phyloP scores from a whole-genome alignment of 1,140 invertebrate species.

The Drosophila quadrilineata region DNA sequence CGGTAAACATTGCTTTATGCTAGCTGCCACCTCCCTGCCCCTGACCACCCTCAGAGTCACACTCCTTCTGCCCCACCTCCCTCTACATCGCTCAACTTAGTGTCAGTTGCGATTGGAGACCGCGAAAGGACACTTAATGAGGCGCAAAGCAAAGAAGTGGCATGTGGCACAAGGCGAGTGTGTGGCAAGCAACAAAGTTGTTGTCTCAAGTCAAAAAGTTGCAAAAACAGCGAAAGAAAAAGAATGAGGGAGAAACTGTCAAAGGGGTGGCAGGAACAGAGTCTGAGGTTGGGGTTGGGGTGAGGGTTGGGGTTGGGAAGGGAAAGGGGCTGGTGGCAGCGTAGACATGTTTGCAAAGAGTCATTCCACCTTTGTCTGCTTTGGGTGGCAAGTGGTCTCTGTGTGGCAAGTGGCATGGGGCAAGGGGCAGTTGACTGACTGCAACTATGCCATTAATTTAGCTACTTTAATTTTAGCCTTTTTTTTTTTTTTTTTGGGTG shows the following conservation, averaged over 20 bases:
- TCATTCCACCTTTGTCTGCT: constrained; percentile 47
- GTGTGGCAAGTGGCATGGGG: not conserved
- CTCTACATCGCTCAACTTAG: not conserved
- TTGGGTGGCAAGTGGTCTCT: not conserved
- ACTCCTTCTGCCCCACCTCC: not conserved
- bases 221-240: no score
- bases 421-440: not conserved
- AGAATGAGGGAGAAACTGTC: no score
- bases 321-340: constrained; percentile 2
- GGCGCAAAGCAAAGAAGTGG: constrained; percentile 14
- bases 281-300: not conserved
- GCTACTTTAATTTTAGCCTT: constrained; percentile 58
- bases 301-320: no score
- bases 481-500: constrained; percentile 27
- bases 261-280: no score
- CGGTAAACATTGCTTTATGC: not conserved
- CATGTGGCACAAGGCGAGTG: no score
- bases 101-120: constrained; percentile 12
- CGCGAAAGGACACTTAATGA: constrained; percentile 43
- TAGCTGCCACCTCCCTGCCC: not conserved
- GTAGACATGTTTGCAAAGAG: constrained; percentile 22
- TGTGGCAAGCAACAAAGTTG: no score
- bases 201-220: no score
- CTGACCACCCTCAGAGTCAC: no score
- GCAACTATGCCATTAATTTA: constrained; percentile 58